Percentiles rank a stretch among this genome's conserved stretches.
phyloP scores from a whole-genome alignment of 2,888 invertebrate species.

The Pseudolycoriella hygida region DNA sequence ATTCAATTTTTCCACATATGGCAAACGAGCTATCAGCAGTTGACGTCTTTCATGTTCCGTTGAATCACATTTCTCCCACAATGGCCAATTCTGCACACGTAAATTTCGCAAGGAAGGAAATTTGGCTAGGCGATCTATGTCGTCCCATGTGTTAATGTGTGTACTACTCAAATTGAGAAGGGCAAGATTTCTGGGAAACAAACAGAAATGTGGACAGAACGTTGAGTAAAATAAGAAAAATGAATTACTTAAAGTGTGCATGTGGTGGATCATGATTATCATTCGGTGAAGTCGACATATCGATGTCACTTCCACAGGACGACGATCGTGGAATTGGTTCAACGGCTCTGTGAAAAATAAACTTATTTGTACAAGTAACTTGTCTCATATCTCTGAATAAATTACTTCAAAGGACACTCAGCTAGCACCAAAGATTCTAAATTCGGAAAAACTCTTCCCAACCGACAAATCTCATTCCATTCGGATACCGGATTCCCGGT shows the following conservation, averaged over 20 bases:
- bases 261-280: conserved; percentile 34
- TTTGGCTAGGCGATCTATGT: conserved; percentile 67
- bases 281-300: conserved; percentile 14
- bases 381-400: conserved; percentile 13
- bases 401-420: conserved; percentile 55
- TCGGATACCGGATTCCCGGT: conserved; percentile 71
- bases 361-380: conserved; percentile 8
- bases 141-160: conserved; percentile 68
- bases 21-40: conserved; percentile 71
- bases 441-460: conserved; percentile 73
- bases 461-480: conserved; percentile 68
- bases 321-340: conserved; percentile 12
- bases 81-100: conserved; percentile 57
- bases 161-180: conserved; percentile 76
- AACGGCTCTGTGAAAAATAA: conserved; percentile 11
- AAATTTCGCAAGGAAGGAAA: conserved; percentile 72
- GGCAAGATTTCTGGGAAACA: conserved; percentile 34
- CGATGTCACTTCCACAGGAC: conserved; percentile 29
- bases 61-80: conserved; percentile 62
- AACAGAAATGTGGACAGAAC: conserved; percentile 1
- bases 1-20: conserved; percentile 70
- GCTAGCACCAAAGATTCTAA: conserved; percentile 72
- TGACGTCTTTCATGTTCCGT: conserved; percentile 80
- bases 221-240: neutral
- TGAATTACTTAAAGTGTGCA: conserved; percentile 38